Base-by-base conservation (phyloP, 23 tunicate species). In the Trididemnum clinides region DNA sequence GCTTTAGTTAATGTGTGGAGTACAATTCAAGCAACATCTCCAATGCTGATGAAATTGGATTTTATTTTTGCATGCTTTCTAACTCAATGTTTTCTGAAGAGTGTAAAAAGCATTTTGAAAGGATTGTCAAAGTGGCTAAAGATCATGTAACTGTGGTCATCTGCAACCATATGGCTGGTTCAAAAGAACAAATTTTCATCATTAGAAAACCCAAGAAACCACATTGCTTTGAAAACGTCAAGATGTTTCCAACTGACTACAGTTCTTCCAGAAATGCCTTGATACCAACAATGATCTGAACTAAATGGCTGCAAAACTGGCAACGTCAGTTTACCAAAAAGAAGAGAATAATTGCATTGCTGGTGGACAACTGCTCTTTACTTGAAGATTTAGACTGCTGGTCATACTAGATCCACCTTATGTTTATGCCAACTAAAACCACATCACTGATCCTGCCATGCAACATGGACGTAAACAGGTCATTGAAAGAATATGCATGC, bases 1-100 rank as follows among this genome's bases (percentile, higher is more conserved):
- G 7, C 29, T 57, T 32, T 28, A 74, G 21, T 35, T 74, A 74
- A 74, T 38, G 31, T n/a, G 80, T 35, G 58, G 27, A 44, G 57
- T 78, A 51, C 51, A 66, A 28, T 32, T 37, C 83, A 78, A 66
- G 28, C 66, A 78, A 51, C 83, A 78, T 78, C 65, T 78, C 51
- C 66, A 50, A 78, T 29, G 83, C 66, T 50, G 66, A 78, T 23
- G 65, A 51, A 28, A 78, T 37, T 2, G 64, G 83, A 32, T 31
- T 78, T 78, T 51, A 51, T 78, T 78, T 50, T 25, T 37, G 83
- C 28, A 39, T 66, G 51, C 65, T 51, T 2, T 66, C 83, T 23
- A 37, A 54, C 57, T 74, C 80, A 32, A 74, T 57, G 57, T 37
- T 35, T 37, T 57, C 38, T 44, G 58, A 74, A 74, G 22, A 74